Conservation (phyloP, 2,797 vertebrate genomes). For the Microhierax caerulescens region DNA sequence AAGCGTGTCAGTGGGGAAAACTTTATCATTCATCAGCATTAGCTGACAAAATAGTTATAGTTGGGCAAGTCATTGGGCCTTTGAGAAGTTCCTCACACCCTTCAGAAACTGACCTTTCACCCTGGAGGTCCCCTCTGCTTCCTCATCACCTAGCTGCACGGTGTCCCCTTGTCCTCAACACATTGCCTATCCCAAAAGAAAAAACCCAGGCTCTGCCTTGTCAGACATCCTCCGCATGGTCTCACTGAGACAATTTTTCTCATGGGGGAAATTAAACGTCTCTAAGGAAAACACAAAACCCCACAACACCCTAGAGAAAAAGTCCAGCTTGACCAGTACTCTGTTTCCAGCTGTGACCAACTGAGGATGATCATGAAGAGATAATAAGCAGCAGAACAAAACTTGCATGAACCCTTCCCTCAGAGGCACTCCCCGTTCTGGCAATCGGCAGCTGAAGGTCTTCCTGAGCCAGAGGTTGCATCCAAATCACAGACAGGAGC, state of each 20-base stretch:
- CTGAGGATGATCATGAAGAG: not conserved
- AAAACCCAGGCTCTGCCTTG: not conserved
- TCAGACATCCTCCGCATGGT: accelerated
- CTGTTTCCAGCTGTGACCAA: not conserved
- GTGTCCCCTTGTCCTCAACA: not conserved
- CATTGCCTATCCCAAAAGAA: not conserved
- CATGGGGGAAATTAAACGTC: not conserved
- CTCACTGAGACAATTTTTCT: not conserved
- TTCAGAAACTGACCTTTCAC: not conserved
- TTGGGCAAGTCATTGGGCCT: not conserved
- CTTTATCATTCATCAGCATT: not conserved
- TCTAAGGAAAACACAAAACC: not conserved
- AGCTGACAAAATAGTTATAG: not conserved
- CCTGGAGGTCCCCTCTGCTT: not conserved
- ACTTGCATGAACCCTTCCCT: not conserved
- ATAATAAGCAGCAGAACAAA: not conserved
- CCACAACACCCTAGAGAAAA: not conserved
- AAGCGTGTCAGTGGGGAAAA: not conserved
- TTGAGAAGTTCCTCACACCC: not conserved
- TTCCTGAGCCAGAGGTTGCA: not conserved
- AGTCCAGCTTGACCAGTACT: not conserved
- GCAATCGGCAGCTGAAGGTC: not conserved
- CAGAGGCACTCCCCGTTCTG: not conserved
- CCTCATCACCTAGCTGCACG: not conserved
- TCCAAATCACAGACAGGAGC: not conserved